A percentile compares a stretch with the other conserved stretches of the same genome.
Conservation (phyloP, 2,797 vertebrate species). For the Austrolebias charrua region DNA sequence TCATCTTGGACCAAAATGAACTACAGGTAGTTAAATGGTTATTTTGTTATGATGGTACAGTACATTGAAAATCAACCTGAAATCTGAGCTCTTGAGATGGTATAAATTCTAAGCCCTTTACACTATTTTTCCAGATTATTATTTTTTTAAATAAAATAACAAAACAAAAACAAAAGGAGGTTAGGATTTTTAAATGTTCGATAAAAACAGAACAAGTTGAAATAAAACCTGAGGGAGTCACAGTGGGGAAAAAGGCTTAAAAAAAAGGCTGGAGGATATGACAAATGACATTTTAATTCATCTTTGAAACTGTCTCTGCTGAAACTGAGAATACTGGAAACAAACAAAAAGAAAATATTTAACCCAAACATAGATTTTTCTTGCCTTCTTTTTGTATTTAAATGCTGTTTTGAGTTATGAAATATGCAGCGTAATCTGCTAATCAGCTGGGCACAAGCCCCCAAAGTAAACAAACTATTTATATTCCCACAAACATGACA, state of each 20-base stretch:
- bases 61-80: not conserved
- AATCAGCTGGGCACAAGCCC: conserved; percentile 42
- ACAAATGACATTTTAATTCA: conserved; percentile 21
- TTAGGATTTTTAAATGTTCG: not conserved
- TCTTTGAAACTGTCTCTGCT: conserved; percentile 1
- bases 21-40: too few relatives aligned
- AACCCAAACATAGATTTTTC: conserved; percentile 1
- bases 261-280: conserved; percentile 3
- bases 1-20: too few relatives aligned
- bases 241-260: not conserved
- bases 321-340: too few relatives aligned
- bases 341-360: too few relatives aligned
- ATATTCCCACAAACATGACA: conserved; percentile 44
- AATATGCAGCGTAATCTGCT: conserved; percentile 56
- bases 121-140: too few relatives aligned
- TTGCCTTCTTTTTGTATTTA: conserved; percentile 35
- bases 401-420: conserved; percentile 50
- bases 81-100: too few relatives aligned
- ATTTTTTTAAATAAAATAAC: too few relatives aligned
- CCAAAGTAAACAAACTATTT: conserved; percentile 47
- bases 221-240: conserved; percentile 2
- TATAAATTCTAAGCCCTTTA: too few relatives aligned
- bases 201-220: not conserved
- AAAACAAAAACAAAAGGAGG: too few relatives aligned
- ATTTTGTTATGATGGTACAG: too few relatives aligned